Conservation (phyloP, 2,888 invertebrate species). For the Panorpa germanica region DNA sequence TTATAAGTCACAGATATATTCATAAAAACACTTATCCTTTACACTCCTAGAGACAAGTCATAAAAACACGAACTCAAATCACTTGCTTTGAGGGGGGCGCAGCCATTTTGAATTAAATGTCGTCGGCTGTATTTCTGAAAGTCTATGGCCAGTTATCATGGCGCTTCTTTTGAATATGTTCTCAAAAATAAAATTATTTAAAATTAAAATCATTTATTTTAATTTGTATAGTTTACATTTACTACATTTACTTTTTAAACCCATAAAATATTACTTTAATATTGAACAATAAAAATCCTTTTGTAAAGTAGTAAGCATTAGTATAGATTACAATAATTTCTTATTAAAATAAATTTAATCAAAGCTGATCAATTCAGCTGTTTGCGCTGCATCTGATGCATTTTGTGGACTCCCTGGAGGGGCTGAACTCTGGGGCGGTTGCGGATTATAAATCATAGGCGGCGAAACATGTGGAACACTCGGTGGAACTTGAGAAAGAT, state of each 20-base stretch:
- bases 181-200: too few species aligned
- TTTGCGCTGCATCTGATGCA: constrained; percentile 30
- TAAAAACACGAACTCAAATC: too few species aligned
- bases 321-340: constrained; percentile 29
- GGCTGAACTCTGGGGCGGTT: constrained; percentile 12
- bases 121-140: too few species aligned
- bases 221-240: constrained; percentile 17
- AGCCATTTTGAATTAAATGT: too few species aligned
- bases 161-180: too few species aligned
- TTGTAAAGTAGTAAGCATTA: constrained; percentile 23
- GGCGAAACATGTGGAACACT: constrained; percentile 16
- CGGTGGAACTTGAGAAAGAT: constrained; percentile 15
- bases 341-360: constrained; percentile 37
- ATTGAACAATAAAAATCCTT: constrained; percentile 22
- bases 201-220: constrained; percentile 4
- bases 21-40: too few species aligned
- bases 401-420: constrained; percentile 18
- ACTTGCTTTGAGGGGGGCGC: too few species aligned
- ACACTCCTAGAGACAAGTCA: too few species aligned
- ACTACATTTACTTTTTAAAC: constrained; percentile 25
- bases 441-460: constrained; percentile 11
- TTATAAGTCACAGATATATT: too few species aligned
- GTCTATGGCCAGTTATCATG: too few species aligned
- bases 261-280: constrained; percentile 27
- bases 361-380: constrained; percentile 66